Conservation (phyloP, 2,797 vertebrate genomes). For the Falco biarmicus region DNA sequence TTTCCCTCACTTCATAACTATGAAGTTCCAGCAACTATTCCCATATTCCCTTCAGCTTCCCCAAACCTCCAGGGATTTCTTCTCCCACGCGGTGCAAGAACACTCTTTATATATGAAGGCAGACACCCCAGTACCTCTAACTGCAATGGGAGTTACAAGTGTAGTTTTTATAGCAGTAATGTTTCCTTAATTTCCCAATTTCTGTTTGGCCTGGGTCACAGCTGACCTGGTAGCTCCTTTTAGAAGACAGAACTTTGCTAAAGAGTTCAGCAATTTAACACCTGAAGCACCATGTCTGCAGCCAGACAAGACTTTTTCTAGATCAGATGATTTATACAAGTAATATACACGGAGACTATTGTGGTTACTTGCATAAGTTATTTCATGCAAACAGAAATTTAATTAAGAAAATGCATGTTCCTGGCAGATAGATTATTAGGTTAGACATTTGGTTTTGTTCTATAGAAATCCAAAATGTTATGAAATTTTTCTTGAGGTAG, state of each 20-base stretch:
- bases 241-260: neutral
- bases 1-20: neutral
- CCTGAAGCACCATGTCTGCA: neutral
- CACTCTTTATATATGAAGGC: neutral
- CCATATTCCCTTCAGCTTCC: neutral
- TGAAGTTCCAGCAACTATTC: neutral
- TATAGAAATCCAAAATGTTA: neutral
- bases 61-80: neutral
- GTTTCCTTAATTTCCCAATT: neutral
- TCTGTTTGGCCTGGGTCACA: neutral
- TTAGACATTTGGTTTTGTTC: neutral
- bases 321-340: neutral
- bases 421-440: neutral
- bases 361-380: neutral
- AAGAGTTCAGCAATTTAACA: neutral
- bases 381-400: neutral
- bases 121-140: neutral
- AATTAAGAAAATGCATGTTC: neutral
- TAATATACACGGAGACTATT: neutral
- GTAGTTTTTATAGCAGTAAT: neutral
- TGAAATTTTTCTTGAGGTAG: neutral
- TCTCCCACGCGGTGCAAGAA: neutral
- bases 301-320: neutral
- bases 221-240: neutral
- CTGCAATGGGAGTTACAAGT: neutral